Evolutionary conservation across 2,113 vertebrate species (phyloP), one percentile per base, ranked within the genome.

Genomic region (Phylloscopus trochilus): DNA sequence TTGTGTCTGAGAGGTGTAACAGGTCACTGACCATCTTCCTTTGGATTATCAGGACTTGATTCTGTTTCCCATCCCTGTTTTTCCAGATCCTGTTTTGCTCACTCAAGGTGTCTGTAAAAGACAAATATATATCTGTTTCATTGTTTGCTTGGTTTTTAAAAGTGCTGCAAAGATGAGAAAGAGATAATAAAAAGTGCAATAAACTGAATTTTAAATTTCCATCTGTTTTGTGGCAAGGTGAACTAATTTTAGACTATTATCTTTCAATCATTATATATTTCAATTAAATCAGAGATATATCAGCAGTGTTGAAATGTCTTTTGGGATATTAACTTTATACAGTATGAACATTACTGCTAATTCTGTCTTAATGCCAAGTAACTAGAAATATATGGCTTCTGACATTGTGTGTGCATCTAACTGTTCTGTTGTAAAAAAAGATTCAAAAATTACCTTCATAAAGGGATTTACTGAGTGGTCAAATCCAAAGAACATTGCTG

Each of bases 171-270:
- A 95, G 83, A 35, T 1, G 93, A 82, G 23, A 89, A 85, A 69
- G 41, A 85, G 68, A 94, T 75, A 60, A 89, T 68, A 53, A 89
- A 82, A 53, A n/a, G 70, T 95, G 67, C 28, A 96, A 89, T 92
- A 92, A 96, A 56, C 26, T 90, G 70, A 85, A 93, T 96, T 97
- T 95, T 87, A 91, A 82, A 92, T 83, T 95, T 96, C 76, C 79
- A 85, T 96, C 79, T 83, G 60, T 92, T 96, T 91, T 90, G 84
- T 94, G 62, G 62, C 58, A 91, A 95, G 78, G 67, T 69, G 95
- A 66, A 58, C 70, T 85, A 90, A 96, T 93, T 97, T 96, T 95
- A 93, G 60, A 66, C 77, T 84, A 92, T 92, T 89, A 90, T 77
- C 75, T 94, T 97, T 93, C 90, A 83, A 95, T 93, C 76, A 75